These are phyloP conservation scores for Osmerus eperlanus DNA, from an alignment of 2,113 vertebrate genomes.

Conservation along the genomic window DNA sequence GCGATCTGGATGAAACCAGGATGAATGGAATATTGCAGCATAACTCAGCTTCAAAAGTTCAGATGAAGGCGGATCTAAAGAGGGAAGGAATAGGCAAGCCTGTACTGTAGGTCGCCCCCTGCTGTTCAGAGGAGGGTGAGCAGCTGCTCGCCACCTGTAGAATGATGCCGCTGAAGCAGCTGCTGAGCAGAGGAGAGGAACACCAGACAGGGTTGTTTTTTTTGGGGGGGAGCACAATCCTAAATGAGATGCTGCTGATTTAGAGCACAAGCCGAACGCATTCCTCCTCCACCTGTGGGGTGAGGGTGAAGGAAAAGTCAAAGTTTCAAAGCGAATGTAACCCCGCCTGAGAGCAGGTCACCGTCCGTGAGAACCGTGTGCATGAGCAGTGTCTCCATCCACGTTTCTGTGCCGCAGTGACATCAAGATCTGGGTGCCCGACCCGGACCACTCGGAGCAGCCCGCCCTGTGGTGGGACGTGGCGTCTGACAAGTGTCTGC, in stretches of 20 bases:
- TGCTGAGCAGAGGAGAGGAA: no score
- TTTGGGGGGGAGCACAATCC: no score
- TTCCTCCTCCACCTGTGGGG: no score
- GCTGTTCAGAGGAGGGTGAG: constrained; percentile 46
- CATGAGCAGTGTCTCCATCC: background rate
- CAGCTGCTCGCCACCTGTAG: background rate
- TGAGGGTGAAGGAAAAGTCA: no score
- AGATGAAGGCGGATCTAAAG: background rate
- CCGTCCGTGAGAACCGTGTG: background rate
- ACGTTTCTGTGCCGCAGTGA: constrained; percentile 73
- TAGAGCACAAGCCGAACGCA: no score
- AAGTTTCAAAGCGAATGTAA: background rate
- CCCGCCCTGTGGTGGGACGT: constrained; percentile 95
- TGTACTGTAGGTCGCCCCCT: constrained; percentile 55
- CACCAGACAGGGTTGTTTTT: no score
- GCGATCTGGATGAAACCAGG: no score
- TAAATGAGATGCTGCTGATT: no score
- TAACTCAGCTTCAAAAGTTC: background rate
- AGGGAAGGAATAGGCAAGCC: constrained; percentile 21
- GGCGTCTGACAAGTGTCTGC: constrained; percentile 90
- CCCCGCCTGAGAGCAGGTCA: no score
- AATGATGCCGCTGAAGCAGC: no score
- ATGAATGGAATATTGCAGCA: no score
- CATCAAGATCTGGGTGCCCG: constrained; percentile 94
- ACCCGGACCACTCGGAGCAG: constrained; percentile 92